phyloP scores from a whole-genome alignment of 2,797 vertebrate genomes.

The Petrocephalus sullivani region DNA sequence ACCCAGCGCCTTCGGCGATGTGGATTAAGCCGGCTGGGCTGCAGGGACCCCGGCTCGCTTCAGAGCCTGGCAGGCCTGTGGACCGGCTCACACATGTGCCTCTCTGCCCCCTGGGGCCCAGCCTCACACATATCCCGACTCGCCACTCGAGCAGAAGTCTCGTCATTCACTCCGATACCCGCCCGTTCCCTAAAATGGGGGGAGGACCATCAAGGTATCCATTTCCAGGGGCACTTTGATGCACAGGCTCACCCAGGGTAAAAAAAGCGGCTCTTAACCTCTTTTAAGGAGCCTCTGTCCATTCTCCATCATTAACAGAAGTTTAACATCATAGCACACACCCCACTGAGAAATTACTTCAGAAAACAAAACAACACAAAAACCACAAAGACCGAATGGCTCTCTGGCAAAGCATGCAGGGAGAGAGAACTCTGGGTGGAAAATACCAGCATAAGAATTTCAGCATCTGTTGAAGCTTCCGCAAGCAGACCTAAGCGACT shows the following conservation, averaged over 20 bases:
- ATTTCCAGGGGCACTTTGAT: not conserved
- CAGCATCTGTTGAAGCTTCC: not conserved
- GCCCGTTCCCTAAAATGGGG: no score
- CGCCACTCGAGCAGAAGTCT: no score
- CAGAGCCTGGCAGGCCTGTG: not conserved
- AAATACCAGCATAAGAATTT: not conserved
- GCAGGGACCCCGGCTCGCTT: not conserved
- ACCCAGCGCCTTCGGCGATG: not conserved
- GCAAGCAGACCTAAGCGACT: not conserved
- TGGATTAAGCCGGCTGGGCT: not conserved
- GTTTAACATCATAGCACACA: not conserved
- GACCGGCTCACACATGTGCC: not conserved
- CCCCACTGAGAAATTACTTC: not conserved
- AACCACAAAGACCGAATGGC: not conserved
- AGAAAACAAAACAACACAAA: not conserved
- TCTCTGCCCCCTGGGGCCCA: not conserved
- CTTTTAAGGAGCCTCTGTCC: not conserved
- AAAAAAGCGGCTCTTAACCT: not conserved
- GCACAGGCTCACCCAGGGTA: not conserved
- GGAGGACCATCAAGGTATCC: not conserved
- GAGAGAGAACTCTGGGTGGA: not conserved
- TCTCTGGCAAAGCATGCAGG: not conserved
- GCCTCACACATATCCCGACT: not conserved
- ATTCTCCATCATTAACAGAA: not conserved
- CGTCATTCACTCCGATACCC: no score